Base-by-base conservation (phyloP, 1,140 invertebrate genomes). In the Aporrectodea caliginosa region DNA sequence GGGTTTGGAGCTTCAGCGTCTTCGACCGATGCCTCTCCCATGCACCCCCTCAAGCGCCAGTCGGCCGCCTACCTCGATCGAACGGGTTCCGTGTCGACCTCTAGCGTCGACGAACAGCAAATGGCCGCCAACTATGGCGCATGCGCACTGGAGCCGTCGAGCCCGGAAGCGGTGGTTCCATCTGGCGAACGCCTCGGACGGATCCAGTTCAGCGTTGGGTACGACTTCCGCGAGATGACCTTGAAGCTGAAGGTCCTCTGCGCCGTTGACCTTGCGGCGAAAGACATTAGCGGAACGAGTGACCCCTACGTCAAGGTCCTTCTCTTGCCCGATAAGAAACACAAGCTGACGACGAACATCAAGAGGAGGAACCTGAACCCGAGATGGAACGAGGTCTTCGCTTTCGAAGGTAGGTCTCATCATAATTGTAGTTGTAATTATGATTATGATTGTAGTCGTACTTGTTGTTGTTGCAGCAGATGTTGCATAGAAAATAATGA, bases 121-220 rank as follows among this genome's bases (percentile, higher is more conserved):
- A n/a, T n/a, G n/a, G 6, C 22, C 43, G 6, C 43, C 43, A 58
- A 58, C 43, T 58, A 58, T 22, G 43, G 43, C 6, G 6, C 43
- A 6, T 58, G 43, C 22, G 6, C 43, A 6, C 6, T 6, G 6
- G 43, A 58, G 43, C 43, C 43, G 43, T 12, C 43, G 6, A 58
- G 43, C 22, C 43, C 43, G 43, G 43, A 58, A 58, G 6, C 43
- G 43, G n/a, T n/a, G n/a, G n/a, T n/a, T n/a, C 43, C 43, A 22
- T 58, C 43, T 6, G 43, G 22, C 43, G 74, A 75, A n/a, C 1
- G 32, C 1, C 35, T 75, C 16, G 87, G 87, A 75, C 83, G 83
- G 74, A 95, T 98, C 84, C 95, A 98, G 87, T 96, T 98, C 89
- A 95, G 93, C 72, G 89, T 98, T 84, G 94, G 96, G 88, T 98